A percentile compares a stretch with the other conserved stretches of the same genome.
phyloP scores from a whole-genome alignment of 2,888 invertebrate genomes.

The Tipula confusa region DNA sequence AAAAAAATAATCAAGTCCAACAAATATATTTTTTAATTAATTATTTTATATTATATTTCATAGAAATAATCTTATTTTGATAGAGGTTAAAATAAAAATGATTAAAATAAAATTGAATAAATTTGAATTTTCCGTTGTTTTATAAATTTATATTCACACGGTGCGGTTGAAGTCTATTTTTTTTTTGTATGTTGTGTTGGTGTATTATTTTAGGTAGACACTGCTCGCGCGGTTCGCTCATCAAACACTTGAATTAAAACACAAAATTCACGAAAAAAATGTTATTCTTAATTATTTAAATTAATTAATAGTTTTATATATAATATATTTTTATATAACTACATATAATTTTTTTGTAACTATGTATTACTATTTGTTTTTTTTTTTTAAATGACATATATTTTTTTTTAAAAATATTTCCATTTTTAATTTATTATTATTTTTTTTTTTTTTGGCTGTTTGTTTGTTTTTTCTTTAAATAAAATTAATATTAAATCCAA shows the following conservation, averaged over 20 bases:
- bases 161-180: background rate
- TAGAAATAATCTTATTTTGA: constrained; percentile 15
- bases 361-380: background rate
- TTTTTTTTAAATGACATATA: background rate
- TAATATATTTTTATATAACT: background rate
- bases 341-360: background rate
- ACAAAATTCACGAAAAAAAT: constrained; percentile 13
- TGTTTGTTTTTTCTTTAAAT: background rate
- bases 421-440: background rate
- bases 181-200: background rate
- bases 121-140: background rate
- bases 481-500: background rate
- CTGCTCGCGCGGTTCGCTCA: background rate
- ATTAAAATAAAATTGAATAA: background rate
- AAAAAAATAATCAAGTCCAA: constrained; percentile 25
- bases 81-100: background rate
- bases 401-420: constrained; percentile 14
- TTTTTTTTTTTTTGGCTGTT: background rate
- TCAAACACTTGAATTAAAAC: constrained; percentile 5
- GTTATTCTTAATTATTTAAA: background rate
- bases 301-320: background rate
- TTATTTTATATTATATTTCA: constrained; percentile 25
- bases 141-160: background rate
- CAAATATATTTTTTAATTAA: background rate
- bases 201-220: background rate